A percentile compares a stretch with the other conserved stretches of the same genome.
Conservation (phyloP, 2,888 invertebrate genomes). For the Cremastinae sp. region DNA sequence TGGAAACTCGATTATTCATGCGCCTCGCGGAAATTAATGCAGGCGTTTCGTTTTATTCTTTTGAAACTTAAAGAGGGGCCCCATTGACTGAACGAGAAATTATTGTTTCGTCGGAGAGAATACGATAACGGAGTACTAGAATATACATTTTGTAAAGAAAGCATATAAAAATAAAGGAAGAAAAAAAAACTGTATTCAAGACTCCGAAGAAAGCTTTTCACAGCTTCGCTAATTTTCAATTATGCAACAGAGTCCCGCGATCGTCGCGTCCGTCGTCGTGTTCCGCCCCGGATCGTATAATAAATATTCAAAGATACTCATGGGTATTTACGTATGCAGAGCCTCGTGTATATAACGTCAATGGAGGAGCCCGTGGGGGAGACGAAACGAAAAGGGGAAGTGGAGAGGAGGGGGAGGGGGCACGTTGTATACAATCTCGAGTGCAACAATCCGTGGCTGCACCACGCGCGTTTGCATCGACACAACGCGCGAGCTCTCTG, state of each 20-base stretch:
- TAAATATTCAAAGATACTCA: conserved; percentile 23
- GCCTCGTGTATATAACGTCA: conserved; percentile 24
- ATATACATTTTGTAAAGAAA: too few relatives aligned
- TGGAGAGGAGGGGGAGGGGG: not conserved
- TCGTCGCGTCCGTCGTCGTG: conserved; percentile 38
- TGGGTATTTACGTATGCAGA: conserved; percentile 13
- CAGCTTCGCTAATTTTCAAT: conserved; percentile 60
- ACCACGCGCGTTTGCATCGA: conserved; percentile 19
- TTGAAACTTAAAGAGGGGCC: not conserved
- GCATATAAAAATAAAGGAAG: not conserved
- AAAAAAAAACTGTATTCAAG: too few relatives aligned
- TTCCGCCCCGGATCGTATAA: conserved; percentile 14
- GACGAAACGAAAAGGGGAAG: not conserved
- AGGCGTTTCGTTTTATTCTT: too few relatives aligned
- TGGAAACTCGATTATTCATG: conserved; percentile 4
- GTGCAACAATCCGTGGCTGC: conserved; percentile 18
- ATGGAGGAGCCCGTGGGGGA: not conserved
- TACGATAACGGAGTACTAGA: not conserved
- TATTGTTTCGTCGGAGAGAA: not conserved
- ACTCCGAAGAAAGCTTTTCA: conserved; percentile 14
- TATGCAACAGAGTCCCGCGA: conserved; percentile 49
- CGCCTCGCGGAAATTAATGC: not conserved
- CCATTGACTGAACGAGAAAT: not conserved
- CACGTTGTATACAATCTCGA: not conserved
- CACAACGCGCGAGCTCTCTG: conserved; percentile 23